Percentiles rank a stretch among this genome's conserved stretches.
Evolutionary conservation across 2,888 invertebrate species (phyloP).

Genomic region (Atrina japonica): DNA sequence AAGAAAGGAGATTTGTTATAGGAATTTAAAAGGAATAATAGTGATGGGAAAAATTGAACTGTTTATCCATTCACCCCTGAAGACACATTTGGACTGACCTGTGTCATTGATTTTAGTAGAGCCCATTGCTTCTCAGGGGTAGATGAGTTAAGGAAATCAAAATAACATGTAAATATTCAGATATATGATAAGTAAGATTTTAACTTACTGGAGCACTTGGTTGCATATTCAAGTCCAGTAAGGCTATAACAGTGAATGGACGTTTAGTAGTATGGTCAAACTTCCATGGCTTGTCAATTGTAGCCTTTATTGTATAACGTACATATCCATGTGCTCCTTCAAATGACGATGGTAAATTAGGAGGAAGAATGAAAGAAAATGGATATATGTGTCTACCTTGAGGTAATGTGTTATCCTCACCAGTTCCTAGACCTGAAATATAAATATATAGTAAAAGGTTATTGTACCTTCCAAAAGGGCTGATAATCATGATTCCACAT

Average conservation of each 20-base stretch:
- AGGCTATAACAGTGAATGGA: slow-evolving; percentile 90
- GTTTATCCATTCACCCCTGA: too few species aligned
- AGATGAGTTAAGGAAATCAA: too few species aligned
- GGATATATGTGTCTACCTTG: slow-evolving; percentile 89
- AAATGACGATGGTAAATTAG: slow-evolving; percentile 76
- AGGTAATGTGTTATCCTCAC: slow-evolving; percentile 82
- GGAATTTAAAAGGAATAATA: too few species aligned
- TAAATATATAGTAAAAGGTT: too few species aligned
- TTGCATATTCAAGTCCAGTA: slow-evolving; percentile 88
- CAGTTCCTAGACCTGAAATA: slow-evolving; percentile 46
- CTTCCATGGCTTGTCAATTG: slow-evolving; percentile 90
- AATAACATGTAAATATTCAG: background rate
- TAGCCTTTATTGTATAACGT: slow-evolving; percentile 90
- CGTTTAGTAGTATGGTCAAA: slow-evolving; percentile 91
- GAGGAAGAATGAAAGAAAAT: slow-evolving; percentile 88
- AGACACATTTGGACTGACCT: too few species aligned
- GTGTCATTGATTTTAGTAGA: too few species aligned
- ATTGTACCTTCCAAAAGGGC: too few species aligned
- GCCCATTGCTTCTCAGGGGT: too few species aligned
- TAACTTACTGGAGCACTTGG: slow-evolving; percentile 60
- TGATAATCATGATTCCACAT: slow-evolving; percentile 15
- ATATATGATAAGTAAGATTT: background rate
- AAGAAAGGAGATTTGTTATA: background rate
- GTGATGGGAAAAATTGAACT: too few species aligned
- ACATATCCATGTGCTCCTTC: slow-evolving; percentile 84